Evolutionary conservation across 2,797 vertebrate species (phyloP), one percentile per base, ranked within the genome.

Genomic region (Falco biarmicus): DNA sequence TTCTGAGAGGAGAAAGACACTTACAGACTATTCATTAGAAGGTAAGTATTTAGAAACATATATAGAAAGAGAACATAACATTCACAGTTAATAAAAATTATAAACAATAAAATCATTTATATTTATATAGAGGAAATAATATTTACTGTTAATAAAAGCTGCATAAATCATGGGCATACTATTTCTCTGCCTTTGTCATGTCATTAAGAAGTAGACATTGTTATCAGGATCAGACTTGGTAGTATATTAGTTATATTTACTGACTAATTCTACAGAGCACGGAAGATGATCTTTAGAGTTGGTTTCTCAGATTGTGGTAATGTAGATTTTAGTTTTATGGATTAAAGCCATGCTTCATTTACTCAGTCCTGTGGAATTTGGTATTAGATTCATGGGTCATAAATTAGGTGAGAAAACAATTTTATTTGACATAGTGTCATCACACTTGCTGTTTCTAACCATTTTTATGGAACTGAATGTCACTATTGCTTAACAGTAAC

Each of bases 291-390:
- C 73, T 65, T 91, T 41, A 54, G 79, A 91, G 63, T 37, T 86
- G 59, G 50, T 65, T 89, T 93, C 79, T 89, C n/a, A 84, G 76
- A 73, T 78, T 80, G 61, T 76, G 61, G 24, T 91, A 92, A 87
- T 78, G 54, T 59, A 75, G 71, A 65, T 93, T 93, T 87, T 87
- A 91, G 83, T 92, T 83, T 91, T 81, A 92, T 96, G 50, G 78
- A 91, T 93, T 92, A 69, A 92, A 93, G 89, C 34, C 82, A 43
- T 91, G 88, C 90, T 57, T 97, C 94, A 93, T 97, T 95, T 95
- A 79, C 73, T 82, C 85, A 86, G 0, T 95, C 34, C 70, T 63
- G 32, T 2, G 8, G 87, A 86, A 92, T 92, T 92, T 85, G 79
- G 70, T 91, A 78, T 85, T 80, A 95, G 76, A 71, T 86, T 83